Conservation (phyloP, 2,888 invertebrate genomes). For the Drosophila demipolita region DNA sequence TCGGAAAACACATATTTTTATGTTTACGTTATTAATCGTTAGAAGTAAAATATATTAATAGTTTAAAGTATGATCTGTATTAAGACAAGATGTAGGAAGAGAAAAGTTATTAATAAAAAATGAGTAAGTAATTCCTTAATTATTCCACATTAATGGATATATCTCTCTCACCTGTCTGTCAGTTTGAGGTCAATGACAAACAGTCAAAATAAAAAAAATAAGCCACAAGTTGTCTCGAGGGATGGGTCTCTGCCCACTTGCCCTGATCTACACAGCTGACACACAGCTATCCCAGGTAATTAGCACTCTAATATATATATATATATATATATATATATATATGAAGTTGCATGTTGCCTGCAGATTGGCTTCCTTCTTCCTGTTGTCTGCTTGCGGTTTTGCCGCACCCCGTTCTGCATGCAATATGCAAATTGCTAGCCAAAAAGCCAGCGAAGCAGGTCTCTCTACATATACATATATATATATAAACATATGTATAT, state of each 20-base stretch:
- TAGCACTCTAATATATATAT: conserved; percentile 26
- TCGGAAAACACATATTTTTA: not conserved
- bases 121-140: not conserved
- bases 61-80: not conserved
- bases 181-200: conserved; percentile 3
- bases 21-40: not conserved
- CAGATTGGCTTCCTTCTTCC: conserved; percentile 57
- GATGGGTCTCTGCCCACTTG: conserved; percentile 7
- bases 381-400: conserved; percentile 67
- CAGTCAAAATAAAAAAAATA: conserved; percentile 6
- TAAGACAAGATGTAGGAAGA: not conserved
- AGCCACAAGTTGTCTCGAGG: conserved; percentile 7
- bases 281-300: conserved; percentile 26
- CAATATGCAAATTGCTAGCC: conserved; percentile 70
- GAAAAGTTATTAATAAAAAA: not conserved
- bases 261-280: conserved; percentile 23
- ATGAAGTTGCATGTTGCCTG: conserved; percentile 39
- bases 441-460: conserved; percentile 52
- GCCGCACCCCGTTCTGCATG: conserved; percentile 57
- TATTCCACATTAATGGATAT: not conserved
- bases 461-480: not conserved
- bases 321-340: conserved; percentile 10
- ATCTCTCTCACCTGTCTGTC: conserved; percentile 2
- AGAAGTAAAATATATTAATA: not conserved
- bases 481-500: not conserved